Evolutionary conservation across 2,113 vertebrate species (phyloP).

Genomic region (Stercorarius parasiticus): DNA sequence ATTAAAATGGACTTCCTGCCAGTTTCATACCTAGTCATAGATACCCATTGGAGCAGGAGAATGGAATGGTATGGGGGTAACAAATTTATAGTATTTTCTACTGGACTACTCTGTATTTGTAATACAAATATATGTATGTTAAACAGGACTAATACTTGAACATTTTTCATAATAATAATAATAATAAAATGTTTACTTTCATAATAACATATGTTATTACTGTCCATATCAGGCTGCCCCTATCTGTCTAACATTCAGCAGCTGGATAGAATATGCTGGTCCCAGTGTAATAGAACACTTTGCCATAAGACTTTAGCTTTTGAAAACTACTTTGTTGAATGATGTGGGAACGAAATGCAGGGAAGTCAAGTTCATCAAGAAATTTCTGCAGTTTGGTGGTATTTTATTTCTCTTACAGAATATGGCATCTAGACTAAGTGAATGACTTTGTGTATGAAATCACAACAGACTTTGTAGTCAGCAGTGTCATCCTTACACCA

Average conservation of each 20-base stretch:
- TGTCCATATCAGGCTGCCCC: not conserved
- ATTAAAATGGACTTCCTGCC: not conserved
- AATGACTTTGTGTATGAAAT: not conserved
- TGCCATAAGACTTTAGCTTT: not conserved
- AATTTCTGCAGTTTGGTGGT: not conserved
- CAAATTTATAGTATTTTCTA: not conserved
- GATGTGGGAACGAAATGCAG: not conserved
- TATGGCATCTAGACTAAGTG: not conserved
- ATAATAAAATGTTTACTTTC: not conserved
- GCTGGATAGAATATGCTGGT: not conserved
- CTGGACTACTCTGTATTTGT: not conserved
- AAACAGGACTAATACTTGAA: not conserved
- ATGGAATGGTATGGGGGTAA: not conserved
- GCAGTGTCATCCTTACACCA: not conserved
- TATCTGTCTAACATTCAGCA: not conserved
- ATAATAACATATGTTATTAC: not conserved
- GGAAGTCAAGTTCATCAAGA: not conserved
- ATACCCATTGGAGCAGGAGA: not conserved
- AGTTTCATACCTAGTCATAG: not conserved
- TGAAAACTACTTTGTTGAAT: not conserved
- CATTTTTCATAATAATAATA: too few relatives aligned
- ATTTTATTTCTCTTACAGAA: not conserved
- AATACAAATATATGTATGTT: not conserved
- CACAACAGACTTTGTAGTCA: not conserved
- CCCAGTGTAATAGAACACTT: not conserved